A percentile compares a stretch with the other conserved stretches of the same genome.
Evolutionary conservation across 2,113 vertebrate species (phyloP).

Genomic region (Sylvietta virens): DNA sequence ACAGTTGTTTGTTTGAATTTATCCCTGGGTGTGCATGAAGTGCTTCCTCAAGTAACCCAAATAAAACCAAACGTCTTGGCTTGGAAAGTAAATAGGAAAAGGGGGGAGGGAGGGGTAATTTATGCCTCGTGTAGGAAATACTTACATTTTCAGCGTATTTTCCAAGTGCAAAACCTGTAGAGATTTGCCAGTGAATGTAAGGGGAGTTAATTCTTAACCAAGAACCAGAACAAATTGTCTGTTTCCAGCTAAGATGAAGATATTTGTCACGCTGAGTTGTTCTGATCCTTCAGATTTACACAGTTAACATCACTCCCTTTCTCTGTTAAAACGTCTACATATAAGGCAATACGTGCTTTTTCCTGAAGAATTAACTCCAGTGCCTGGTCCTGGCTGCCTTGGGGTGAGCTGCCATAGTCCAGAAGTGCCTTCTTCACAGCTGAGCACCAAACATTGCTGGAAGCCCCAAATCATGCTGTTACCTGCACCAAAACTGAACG

Average conservation of each 20-base stretch:
- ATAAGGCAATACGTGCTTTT: neutral
- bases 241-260: neutral
- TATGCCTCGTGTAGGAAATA: neutral
- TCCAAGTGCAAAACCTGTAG: neutral
- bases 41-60: neutral
- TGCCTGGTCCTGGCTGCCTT: neutral
- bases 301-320: neutral
- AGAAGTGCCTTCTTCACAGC: neutral
- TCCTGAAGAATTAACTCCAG: neutral
- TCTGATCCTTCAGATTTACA: neutral
- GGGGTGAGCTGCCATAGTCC: neutral
- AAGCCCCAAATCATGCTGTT: neutral
- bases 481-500: neutral
- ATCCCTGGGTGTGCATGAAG: neutral
- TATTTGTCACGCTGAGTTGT: neutral
- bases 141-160: neutral
- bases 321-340: neutral
- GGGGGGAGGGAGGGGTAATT: neutral
- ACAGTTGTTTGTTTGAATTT: neutral
- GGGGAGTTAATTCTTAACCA: neutral
- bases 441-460: neutral
- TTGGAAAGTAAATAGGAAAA: neutral
- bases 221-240: neutral
- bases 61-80: neutral
- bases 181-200: neutral